These are phyloP conservation scores for Hydractinia symbiolongicarpus DNA, from an alignment of 30 jellyfish, hydroid and myxozoan genomes.

Conservation along the genomic window DNA sequence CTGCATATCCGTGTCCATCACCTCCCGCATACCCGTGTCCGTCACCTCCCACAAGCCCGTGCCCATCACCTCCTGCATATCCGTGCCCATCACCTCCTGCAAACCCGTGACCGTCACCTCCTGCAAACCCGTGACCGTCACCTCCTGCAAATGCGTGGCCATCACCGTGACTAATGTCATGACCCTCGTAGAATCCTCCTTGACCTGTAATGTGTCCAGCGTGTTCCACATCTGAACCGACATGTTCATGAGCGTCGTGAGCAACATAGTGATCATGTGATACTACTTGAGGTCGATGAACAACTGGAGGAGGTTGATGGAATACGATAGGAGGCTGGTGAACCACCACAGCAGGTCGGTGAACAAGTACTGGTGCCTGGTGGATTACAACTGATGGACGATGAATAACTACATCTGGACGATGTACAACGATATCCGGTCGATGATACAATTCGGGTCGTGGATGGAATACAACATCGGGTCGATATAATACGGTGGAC, in stretches of 20 bases:
- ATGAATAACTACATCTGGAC: slow-evolving; percentile 96
- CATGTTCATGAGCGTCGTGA: slow-evolving; percentile 86
- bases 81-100: slow-evolving; percentile 52
- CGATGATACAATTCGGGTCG: slow-evolving; percentile 95
- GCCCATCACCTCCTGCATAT: slow-evolving; percentile 46
- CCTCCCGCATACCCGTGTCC: slow-evolving; percentile 49
- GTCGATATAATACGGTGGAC: slow-evolving; percentile 81
- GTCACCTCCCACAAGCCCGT: slow-evolving; percentile 19
- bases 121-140: slow-evolving; percentile 40
- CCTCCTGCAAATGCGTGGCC: slow-evolving; percentile 45
- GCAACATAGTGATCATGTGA: slow-evolving; percentile 81
- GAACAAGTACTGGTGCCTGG: slow-evolving; percentile 95
- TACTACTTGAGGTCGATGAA: slow-evolving; percentile 86
- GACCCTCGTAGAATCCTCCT: slow-evolving; percentile 53
- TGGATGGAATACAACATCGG: slow-evolving; percentile 93
- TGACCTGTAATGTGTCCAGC: slow-evolving; percentile 62
- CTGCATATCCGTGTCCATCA: slow-evolving; percentile 42
- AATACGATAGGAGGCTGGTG: slow-evolving; percentile 91
- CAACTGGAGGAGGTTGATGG: slow-evolving; percentile 96
- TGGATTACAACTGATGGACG: slow-evolving; percentile 96
- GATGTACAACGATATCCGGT: slow-evolving; percentile 89
- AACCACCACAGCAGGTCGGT: slow-evolving; percentile 92
- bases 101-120: slow-evolving; percentile 45
- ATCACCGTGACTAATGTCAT: slow-evolving; percentile 35
- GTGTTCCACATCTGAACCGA: slow-evolving; percentile 81